Base-by-base conservation (phyloP, 1,140 invertebrate genomes). In the Fopius arisanus region DNA sequence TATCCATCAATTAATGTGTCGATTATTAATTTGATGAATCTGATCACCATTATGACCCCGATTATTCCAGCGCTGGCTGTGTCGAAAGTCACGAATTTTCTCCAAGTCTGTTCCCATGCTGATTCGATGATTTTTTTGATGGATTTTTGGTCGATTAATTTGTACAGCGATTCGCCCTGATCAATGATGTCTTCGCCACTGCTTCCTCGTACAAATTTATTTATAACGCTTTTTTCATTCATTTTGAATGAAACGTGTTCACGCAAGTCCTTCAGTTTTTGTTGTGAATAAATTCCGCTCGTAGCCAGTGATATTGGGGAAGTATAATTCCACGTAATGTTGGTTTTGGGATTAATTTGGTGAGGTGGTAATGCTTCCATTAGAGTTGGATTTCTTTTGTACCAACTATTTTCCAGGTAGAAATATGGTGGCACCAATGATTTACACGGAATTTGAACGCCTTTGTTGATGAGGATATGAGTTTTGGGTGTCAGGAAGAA, bases 401-500 rank as follows among this genome's bases (percentile, higher is more conserved):
- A 72, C 40, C 70, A 72, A 10, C n/a, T 28, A 14, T 37, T 28
- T 31, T 23, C 43, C 16, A 63, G n/a, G 14, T n/a, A 26, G 19
- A 31, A 74, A 28, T 68, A 54, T 4, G 28, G 21, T 68, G 65
- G 66, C n/a, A 41, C 23, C n/a, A 68, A 33, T 29, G 29, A n/a
- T 21, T 69, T 63, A n/a, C 67, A 74, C 0, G 48, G 51, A 14
- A 69, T 40, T 28, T 74, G 72, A 9, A 51, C 54, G 19, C 51
- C 72, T 4, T 51, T 40, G 54, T 63, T 54, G 0, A 73, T 21
- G 14, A 74, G 21, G 3, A 74, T 69, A 10, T 62, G 66, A 23
- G 67, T 75, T 21, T 66, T 62, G 31, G 68, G 73, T 66, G 59
- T 63, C 21, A 75, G 31, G 37, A 75, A 75, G 2, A 48, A 67